Evolutionary conservation across 2,888 invertebrate species (phyloP), one percentile per base, ranked within the genome.

Genomic region (Laspeyria flexula): DNA sequence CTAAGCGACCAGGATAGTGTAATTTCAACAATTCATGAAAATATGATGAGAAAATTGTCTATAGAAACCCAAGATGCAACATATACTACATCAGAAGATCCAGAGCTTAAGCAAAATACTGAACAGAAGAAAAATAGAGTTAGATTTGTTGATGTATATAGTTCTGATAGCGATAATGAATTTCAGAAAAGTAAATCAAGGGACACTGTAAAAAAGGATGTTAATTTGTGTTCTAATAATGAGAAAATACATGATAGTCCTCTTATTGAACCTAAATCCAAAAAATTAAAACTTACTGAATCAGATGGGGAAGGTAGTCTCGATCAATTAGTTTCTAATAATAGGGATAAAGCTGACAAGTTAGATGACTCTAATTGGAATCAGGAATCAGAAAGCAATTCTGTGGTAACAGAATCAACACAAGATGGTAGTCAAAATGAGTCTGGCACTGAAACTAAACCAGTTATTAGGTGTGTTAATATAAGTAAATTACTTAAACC

Each of bases 391-490:
- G 60, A 42, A 35, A 13, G 45, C 15, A 43, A 53, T 42, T 46
- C 48, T 23, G 12, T 1, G 27, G 23, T 16, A 18, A 16, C 38
- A 18, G 50, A 43, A 23, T 27, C 34, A n/a, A n/a, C n/a, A 15
- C 38, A 40, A 48, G 48, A 57, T 39, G 44, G 6, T 47, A 39
- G 48, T 27, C 44, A 58, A 18, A 56, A 38, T 39, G 31, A 56
- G 39, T 51, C 30, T 15, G 29, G 39, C 25, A 31, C 33, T 27
- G 55, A 65, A 13, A 30, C 60, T 10, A 85, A 75, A 59, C 82
- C 86, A 5, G 23, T 84, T 1, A 83, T 92, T 40, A 90, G 90
- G 72, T 90, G 90, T 85, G 86, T 92, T 7, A 88, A 79, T 66
- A 72, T 91, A 18, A 81, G 55, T 38, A 89, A 88, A 67, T 71